A percentile compares a stretch with the other conserved stretches of the same genome.
These are phyloP conservation scores for Butorides virescens DNA, from an alignment of 2,113 vertebrate species.

Conservation along the genomic window DNA sequence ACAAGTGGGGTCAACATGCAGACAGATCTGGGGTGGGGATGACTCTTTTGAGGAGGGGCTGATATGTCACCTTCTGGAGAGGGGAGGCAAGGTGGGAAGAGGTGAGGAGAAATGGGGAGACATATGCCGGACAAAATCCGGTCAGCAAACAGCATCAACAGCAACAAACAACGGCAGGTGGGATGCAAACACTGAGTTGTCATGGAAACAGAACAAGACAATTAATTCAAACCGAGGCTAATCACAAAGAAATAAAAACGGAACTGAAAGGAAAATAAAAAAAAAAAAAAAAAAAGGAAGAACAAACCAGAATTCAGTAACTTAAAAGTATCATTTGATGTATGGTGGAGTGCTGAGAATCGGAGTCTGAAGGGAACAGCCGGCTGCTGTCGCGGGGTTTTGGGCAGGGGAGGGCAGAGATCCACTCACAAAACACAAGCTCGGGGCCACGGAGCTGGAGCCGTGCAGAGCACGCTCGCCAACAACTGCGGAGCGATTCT, in stretches of 20 bases:
- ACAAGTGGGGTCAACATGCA: constrained; percentile 73
- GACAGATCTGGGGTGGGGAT: constrained; percentile 61
- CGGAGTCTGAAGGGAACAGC: constrained; percentile 75
- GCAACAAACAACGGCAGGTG: constrained; percentile 70
- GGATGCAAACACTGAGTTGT: constrained; percentile 74
- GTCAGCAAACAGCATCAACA: constrained; percentile 71
- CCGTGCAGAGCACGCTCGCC: not conserved
- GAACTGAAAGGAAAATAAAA: constrained; percentile 6
- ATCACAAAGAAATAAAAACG: constrained; percentile 73
- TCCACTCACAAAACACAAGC: constrained; percentile 73
- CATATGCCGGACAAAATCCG: constrained; percentile 47
- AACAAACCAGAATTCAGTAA: constrained; percentile 42
- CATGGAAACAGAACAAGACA: constrained; percentile 83
- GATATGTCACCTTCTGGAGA: constrained; percentile 40
- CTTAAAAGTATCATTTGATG: constrained; percentile 62
- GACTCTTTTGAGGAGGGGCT: constrained; percentile 27
- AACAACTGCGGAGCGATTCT: not conserved
- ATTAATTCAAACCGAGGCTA: constrained; percentile 73
- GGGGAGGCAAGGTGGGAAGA: constrained; percentile 46
- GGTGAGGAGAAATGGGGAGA: constrained; percentile 71
- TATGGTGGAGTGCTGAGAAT: constrained; percentile 72
- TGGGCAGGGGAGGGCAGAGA: not conserved
- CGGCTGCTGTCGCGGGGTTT: not conserved
- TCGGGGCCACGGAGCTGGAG: not conserved
- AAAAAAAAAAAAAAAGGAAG: not conserved